Evolutionary conservation across 2,797 vertebrate species (phyloP).

Genomic region (Hozukius guyotensis): DNA sequence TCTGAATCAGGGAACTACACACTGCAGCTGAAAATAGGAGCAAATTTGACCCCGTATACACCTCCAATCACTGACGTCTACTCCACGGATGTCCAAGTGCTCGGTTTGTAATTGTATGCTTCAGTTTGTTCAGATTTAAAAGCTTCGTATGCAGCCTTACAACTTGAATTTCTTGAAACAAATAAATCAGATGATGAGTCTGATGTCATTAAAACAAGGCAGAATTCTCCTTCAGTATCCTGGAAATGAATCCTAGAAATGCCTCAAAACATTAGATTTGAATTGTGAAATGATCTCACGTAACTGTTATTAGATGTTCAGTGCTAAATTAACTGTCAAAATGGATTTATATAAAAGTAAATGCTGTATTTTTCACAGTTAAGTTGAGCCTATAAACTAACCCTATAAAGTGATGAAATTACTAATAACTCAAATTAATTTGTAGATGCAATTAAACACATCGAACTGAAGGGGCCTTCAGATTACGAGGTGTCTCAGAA

Average conservation of each 20-base stretch:
- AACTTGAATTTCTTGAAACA: background rate
- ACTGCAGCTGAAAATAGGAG: constrained; percentile 80
- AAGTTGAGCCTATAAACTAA: background rate
- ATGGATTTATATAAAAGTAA: background rate
- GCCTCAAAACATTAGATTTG: background rate
- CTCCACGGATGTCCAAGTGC: constrained; percentile 80
- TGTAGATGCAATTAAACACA: constrained; percentile 86
- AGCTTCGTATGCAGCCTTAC: background rate
- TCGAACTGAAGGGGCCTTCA: constrained; percentile 83
- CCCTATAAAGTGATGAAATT: background rate
- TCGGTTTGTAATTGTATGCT: constrained; percentile 71
- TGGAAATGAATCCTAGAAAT: background rate
- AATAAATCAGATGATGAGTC: background rate
- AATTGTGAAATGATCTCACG: background rate
- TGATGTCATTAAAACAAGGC: background rate
- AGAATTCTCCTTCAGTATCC: background rate
- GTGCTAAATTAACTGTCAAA: background rate
- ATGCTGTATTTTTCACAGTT: background rate
- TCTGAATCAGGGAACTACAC: constrained; percentile 81
- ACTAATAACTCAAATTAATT: constrained; percentile 20
- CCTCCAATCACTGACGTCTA: constrained; percentile 82
- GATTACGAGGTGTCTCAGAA: constrained; percentile 84
- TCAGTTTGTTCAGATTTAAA: background rate
- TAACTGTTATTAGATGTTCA: background rate
- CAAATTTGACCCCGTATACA: constrained; percentile 61